These are phyloP conservation scores for Pheosia gnoma DNA, from an alignment of 2,888 invertebrate species.

Conservation along the genomic window DNA sequence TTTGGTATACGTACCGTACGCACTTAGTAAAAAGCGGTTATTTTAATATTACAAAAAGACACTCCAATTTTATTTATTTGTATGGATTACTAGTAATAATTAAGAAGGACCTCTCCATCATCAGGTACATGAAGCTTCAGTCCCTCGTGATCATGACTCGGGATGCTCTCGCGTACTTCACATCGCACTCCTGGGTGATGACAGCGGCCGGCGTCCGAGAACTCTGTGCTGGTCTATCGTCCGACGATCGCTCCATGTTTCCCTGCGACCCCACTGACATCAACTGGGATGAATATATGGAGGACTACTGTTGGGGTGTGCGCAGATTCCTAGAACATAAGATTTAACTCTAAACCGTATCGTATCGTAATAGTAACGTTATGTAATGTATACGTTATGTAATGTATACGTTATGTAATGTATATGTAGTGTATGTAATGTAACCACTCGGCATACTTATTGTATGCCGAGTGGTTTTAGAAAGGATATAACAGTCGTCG, in stretches of 20 bases:
- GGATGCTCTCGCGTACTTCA: constrained; percentile 21
- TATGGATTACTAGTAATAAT: not conserved
- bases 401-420: no score
- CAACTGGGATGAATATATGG: constrained; percentile 29
- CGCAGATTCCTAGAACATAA: constrained; percentile 19
- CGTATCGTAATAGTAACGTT: no score
- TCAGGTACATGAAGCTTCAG: constrained; percentile 28
- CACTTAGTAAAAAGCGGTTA: no score
- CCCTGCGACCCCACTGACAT: constrained; percentile 33
- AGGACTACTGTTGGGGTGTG: constrained; percentile 26
- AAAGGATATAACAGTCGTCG: no score
- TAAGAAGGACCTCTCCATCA: not conserved
- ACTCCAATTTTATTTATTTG: no score
- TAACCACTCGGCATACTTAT: no score
- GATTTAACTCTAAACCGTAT: not conserved
- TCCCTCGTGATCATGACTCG: constrained; percentile 9
- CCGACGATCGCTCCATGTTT: constrained; percentile 23
- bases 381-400: no score
- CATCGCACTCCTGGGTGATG: constrained; percentile 28
- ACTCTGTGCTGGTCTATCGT: constrained; percentile 26
- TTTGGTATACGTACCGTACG: no score
- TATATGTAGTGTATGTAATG: no score
- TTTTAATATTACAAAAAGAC: no score
- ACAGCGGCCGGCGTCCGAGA: constrained; percentile 22
- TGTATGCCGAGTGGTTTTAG: no score